phyloP scores from a whole-genome alignment of 2,113 vertebrate species.

The Suricata suricatta region DNA sequence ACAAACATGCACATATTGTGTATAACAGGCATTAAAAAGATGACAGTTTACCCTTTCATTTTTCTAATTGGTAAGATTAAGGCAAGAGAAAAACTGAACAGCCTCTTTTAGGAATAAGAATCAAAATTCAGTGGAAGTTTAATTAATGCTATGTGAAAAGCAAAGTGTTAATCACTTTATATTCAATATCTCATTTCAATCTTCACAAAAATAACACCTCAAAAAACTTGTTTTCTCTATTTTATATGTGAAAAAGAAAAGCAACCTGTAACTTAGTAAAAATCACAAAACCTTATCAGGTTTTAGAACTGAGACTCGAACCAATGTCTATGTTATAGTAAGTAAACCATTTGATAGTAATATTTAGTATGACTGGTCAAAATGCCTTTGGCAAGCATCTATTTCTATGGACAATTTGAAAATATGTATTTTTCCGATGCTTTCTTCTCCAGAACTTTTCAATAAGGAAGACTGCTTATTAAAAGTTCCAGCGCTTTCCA shows the following conservation, averaged over 20 bases:
- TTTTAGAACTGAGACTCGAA: constrained; percentile 22
- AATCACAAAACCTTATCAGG: background rate
- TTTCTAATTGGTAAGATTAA: background rate
- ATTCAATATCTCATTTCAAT: constrained; percentile 24
- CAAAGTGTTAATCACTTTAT: background rate
- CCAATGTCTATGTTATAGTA: background rate
- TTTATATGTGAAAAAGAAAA: background rate
- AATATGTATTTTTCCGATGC: background rate
- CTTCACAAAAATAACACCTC: background rate
- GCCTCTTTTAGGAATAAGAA: background rate
- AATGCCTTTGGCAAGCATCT: background rate
- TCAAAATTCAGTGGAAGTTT: background rate
- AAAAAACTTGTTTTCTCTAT: constrained; percentile 11
- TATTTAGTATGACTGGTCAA: background rate
- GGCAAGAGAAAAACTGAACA: background rate
- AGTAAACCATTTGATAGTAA: background rate
- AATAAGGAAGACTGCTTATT: constrained; percentile 34
- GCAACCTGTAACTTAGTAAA: background rate
- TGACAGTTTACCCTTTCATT: background rate
- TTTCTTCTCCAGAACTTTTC: constrained; percentile 56
- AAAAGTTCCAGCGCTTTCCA: constrained; percentile 59
- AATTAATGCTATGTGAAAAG: background rate
- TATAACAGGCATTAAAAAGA: background rate
- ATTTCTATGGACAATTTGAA: background rate
- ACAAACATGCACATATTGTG: background rate